These are phyloP conservation scores for Aphodius sticticus DNA, from an alignment of 2,888 invertebrate genomes.

Conservation along the genomic window DNA sequence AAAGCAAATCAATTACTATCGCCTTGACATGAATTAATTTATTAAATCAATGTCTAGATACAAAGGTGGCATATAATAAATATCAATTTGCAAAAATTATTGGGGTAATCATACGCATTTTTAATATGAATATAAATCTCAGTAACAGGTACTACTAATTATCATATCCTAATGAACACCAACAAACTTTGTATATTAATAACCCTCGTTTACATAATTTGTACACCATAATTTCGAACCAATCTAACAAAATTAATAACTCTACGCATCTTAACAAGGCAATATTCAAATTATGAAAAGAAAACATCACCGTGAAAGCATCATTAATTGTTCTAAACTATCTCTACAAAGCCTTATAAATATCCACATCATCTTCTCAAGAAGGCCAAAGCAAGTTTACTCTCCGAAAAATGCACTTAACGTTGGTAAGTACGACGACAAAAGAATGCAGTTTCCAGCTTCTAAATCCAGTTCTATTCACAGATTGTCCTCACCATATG, in stretches of 20 bases:
- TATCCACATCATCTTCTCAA: neutral
- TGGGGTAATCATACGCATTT: too few species aligned
- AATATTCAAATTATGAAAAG: neutral
- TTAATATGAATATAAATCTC: too few species aligned
- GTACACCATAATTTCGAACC: neutral
- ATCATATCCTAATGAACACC: neutral
- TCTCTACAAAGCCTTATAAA: neutral
- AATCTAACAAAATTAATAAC: neutral
- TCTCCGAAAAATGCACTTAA: conserved; percentile 18
- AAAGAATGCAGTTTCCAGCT: neutral
- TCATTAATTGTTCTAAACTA: neutral
- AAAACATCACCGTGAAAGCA: neutral
- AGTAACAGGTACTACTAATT: neutral
- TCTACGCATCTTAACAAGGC: neutral
- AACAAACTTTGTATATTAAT: neutral
- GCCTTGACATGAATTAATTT: neutral
- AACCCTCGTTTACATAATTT: neutral
- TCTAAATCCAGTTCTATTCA: conserved; percentile 9
- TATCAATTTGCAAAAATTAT: neutral
- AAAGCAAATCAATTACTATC: neutral
- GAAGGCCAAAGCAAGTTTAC: neutral
- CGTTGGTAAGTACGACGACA: conserved; percentile 12
- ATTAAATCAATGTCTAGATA: neutral
- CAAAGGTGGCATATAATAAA: neutral
- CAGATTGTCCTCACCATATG: conserved; percentile 14